A percentile compares a stretch with the other conserved stretches of the same genome.
Conservation (phyloP, 2,797 vertebrate genomes). For the Euthynnus affinis region DNA sequence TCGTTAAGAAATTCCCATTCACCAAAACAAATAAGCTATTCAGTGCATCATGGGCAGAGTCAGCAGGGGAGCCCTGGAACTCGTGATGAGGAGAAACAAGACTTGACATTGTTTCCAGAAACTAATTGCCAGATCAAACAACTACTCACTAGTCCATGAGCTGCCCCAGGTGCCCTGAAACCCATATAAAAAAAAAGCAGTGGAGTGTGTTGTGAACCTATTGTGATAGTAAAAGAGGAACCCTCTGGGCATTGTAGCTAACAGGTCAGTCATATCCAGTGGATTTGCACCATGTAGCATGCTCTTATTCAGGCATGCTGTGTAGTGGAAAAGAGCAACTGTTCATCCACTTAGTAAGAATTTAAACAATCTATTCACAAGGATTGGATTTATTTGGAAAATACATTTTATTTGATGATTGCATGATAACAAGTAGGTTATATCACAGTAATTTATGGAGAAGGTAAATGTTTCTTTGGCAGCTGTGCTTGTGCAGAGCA, state of each 20-base stretch:
- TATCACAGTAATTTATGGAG: constrained; percentile 9
- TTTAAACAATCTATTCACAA: background rate
- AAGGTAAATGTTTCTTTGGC: constrained; percentile 22
- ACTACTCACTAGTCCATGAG: constrained; percentile 49
- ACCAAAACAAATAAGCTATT: constrained; percentile 64
- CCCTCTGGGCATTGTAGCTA: constrained; percentile 60
- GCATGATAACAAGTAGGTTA: background rate
- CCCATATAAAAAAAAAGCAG: constrained; percentile 62
- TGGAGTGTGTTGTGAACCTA: constrained; percentile 60
- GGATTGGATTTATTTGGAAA: background rate
- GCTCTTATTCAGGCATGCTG: constrained; percentile 16
- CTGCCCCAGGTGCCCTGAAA: constrained; percentile 56
- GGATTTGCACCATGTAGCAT: constrained; percentile 42
- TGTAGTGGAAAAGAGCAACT: constrained; percentile 27
- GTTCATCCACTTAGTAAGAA: background rate
- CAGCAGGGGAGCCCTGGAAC: constrained; percentile 49
- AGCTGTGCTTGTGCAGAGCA: constrained; percentile 45
- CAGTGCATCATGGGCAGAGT: constrained; percentile 42
- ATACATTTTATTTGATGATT: background rate
- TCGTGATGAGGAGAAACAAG: constrained; percentile 72
- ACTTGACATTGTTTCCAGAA: constrained; percentile 71
- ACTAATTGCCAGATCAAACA: constrained; percentile 62
- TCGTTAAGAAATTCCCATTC: constrained; percentile 30
- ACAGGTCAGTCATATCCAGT: constrained; percentile 63
- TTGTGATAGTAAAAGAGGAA: constrained; percentile 31